Percentiles rank a stretch among this genome's conserved stretches.
Evolutionary conservation across 2,113 vertebrate species (phyloP).

Genomic region (Porphyrio hochstetteri): DNA sequence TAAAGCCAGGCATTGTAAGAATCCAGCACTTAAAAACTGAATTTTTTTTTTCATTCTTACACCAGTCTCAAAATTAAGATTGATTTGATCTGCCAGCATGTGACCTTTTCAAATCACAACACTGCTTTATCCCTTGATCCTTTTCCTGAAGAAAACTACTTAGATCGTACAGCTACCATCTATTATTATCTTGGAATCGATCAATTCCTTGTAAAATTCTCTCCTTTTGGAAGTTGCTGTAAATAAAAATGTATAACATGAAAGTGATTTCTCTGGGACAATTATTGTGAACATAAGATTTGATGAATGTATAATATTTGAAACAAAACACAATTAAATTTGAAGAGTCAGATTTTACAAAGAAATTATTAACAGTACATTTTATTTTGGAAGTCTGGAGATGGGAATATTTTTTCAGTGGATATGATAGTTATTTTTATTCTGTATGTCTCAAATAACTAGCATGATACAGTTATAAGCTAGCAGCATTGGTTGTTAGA

Average conservation of each 20-base stretch:
- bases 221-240: background rate
- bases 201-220: constrained; percentile 58
- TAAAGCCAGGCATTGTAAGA: background rate
- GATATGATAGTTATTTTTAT: background rate
- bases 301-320: constrained; percentile 27
- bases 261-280: constrained; percentile 15
- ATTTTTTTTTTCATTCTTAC: background rate
- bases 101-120: constrained; percentile 45
- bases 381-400: background rate
- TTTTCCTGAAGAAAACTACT: constrained; percentile 21
- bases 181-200: constrained; percentile 65
- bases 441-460: background rate
- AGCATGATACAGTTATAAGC: background rate
- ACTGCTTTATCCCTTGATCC: constrained; percentile 35
- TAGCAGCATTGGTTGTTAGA: background rate
- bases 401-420: background rate
- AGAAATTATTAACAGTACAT: background rate
- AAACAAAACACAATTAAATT: constrained; percentile 21
- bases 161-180: constrained; percentile 28
- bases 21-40: background rate
- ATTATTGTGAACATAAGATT: constrained; percentile 17
- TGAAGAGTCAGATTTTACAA: constrained; percentile 27
- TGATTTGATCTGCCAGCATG: constrained; percentile 23
- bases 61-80: constrained; percentile 33
- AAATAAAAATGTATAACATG: constrained; percentile 10